Percentiles rank a stretch among this genome's conserved stretches.
These are phyloP conservation scores for Ceratotherium simum DNA, from an alignment of 2,113 vertebrate genomes.

Conservation along the genomic window DNA sequence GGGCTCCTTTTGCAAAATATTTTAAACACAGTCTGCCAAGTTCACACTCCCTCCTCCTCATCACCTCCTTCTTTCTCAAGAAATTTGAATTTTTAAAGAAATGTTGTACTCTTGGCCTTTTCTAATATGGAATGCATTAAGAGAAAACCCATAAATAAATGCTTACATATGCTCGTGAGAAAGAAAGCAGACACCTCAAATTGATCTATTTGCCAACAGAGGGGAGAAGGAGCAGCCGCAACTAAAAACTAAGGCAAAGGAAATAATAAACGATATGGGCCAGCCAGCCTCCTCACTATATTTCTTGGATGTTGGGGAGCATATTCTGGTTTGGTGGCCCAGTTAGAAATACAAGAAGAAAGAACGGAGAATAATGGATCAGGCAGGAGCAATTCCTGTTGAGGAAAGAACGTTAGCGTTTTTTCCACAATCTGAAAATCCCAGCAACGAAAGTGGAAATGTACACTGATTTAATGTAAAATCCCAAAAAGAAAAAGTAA, in stretches of 20 bases:
- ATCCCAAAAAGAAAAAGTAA: not conserved
- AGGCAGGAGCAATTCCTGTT: too few relatives aligned
- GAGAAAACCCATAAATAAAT: conserved; percentile 68
- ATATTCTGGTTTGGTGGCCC: not conserved
- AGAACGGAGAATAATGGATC: not conserved
- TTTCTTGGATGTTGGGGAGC: not conserved
- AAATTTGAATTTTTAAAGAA: conserved; percentile 69
- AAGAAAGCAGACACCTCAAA: conserved; percentile 61
- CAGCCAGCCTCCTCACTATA: rapidly evolving
- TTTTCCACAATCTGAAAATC: not conserved
- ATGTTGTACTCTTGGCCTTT: conserved; percentile 54
- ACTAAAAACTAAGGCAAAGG: not conserved
- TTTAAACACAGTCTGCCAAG: conserved; percentile 73
- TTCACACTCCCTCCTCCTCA: conserved; percentile 60
- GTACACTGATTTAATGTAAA: not conserved
- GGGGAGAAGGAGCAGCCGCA: not conserved
- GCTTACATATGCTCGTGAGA: conserved; percentile 56
- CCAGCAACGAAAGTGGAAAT: not conserved
- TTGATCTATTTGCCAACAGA: conserved; percentile 59
- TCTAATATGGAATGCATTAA: conserved; percentile 71
- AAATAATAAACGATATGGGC: not conserved
- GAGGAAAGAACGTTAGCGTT: not conserved
- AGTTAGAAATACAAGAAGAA: not conserved
- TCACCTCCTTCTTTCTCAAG: conserved; percentile 69
- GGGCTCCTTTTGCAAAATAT: conserved; percentile 65